Evolutionary conservation across 2,888 invertebrate genomes (phyloP), one percentile per base, ranked within the genome.

Genomic region (Tortricodes alternella): DNA sequence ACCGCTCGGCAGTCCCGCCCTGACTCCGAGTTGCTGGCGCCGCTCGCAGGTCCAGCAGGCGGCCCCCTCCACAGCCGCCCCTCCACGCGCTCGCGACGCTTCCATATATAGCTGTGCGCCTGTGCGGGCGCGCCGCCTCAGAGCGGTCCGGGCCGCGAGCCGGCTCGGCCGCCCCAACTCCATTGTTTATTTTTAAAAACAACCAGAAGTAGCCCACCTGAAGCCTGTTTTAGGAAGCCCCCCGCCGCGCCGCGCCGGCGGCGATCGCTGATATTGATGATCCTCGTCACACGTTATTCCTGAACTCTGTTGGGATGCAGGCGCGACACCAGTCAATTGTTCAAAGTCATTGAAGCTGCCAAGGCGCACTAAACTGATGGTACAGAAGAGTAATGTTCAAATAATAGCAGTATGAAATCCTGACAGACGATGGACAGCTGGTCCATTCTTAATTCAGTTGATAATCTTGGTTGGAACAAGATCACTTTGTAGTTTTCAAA

Each of bases 71-170:
- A 68, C 68, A 60, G 64, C 62, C 59, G 58, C 65, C 63, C 53
- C 62, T 60, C 68, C 66, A 56, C 55, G 62, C 63, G 62, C 66
- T 51, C 56, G 66, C 63, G 71, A 63, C 64, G 65, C 82, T 85
- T 83, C 89, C 89, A 87, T 89, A 87, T 89, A 85, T 89, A 89
- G 89, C 85, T 85, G 83, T 87, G 75, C 76, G 76, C 80, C 78
- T 79, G 72, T 74, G 81, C 72, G 68, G 74, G 73, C 73, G 74
- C 62, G 78, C 78, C 67, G 70, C 72, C 74, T 79, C 89, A 89
- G 78, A 86, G 75, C 76, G 59, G 69, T 74, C 71, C 66, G 53
- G 77, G 67, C 71, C 62, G 76, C 74, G 70, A 66, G 67, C 46
- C 58, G 62, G 71, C 69, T 76, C 77, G 70, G 78, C 78, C 74